These are phyloP conservation scores for Lindbergichthys nudifrons DNA, from an alignment of 2,797 vertebrate genomes.

Conservation along the genomic window DNA sequence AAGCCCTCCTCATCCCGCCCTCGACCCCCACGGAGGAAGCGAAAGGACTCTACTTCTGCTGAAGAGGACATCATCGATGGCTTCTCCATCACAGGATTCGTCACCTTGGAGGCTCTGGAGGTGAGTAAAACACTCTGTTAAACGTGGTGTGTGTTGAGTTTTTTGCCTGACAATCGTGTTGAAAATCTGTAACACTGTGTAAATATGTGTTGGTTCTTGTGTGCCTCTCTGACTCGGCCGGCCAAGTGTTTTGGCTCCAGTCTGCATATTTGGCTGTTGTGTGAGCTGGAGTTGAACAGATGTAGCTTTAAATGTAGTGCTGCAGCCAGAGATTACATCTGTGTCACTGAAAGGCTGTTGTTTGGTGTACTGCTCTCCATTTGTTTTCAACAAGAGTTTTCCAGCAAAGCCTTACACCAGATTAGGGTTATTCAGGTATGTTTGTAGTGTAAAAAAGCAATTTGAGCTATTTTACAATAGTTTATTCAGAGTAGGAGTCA, in stretches of 20 bases:
- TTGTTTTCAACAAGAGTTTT: constrained; percentile 67
- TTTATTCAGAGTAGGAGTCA: constrained; percentile 68
- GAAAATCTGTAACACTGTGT: constrained; percentile 35
- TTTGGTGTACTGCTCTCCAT: constrained; percentile 54
- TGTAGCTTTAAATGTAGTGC: constrained; percentile 69
- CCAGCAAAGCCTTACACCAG: constrained; percentile 52
- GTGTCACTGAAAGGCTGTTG: constrained; percentile 59
- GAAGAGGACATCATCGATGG: constrained; percentile 98
- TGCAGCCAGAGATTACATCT: constrained; percentile 72
- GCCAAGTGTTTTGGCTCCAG: constrained; percentile 42
- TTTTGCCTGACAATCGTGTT: constrained; percentile 1
- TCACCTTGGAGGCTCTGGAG: constrained; percentile 94
- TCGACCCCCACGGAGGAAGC: constrained; percentile 92
- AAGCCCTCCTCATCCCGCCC: constrained; percentile 90
- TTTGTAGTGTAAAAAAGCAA: constrained; percentile 60
- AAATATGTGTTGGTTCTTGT: constrained; percentile 54
- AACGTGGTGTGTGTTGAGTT: constrained; percentile 9
- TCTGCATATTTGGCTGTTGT: constrained; percentile 61
- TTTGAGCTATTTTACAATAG: constrained; percentile 70
- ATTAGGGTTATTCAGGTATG: constrained; percentile 54
- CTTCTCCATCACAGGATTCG: constrained; percentile 93
- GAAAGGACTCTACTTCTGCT: constrained; percentile 92
- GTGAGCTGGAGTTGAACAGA: constrained; percentile 70
- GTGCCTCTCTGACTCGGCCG: constrained; percentile 33
- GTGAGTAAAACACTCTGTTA: constrained; percentile 78